Conservation (phyloP, 2,797 vertebrate species). For the Amphiprion clarkii region DNA sequence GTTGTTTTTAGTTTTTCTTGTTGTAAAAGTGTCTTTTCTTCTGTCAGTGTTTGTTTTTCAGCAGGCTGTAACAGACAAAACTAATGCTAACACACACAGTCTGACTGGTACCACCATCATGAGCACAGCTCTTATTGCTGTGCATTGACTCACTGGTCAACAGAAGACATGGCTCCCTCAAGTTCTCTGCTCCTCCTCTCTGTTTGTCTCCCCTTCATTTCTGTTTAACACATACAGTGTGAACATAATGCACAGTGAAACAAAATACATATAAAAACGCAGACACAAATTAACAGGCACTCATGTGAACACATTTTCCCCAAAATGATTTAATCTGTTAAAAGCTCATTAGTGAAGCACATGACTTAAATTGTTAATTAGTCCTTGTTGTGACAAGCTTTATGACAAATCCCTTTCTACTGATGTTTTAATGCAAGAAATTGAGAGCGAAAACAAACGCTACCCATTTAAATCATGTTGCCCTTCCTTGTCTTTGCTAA, state of each 20-base stretch:
- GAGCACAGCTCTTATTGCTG: neutral
- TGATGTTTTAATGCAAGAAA: slow-evolving; percentile 16
- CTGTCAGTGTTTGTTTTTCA: neutral
- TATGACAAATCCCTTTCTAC: neutral
- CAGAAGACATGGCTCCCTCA: slow-evolving; percentile 58
- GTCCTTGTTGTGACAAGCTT: neutral
- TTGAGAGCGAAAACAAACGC: neutral
- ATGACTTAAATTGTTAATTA: neutral
- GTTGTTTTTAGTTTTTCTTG: no score
- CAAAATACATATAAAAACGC: neutral
- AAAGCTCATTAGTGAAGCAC: neutral
- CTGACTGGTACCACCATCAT: neutral
- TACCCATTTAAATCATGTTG: neutral
- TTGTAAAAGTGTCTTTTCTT: neutral
- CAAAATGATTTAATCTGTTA: neutral
- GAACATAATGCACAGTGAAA: no score
- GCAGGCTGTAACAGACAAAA: neutral
- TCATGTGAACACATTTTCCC: no score
- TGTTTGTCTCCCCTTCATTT: slow-evolving; percentile 54
- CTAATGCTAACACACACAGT: neutral
- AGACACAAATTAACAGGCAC: neutral
- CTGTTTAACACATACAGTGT: slow-evolving; percentile 45
- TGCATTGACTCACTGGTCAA: slow-evolving; percentile 72
- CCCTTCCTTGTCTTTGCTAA: neutral
- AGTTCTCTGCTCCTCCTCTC: slow-evolving; percentile 41